Base-by-base conservation (phyloP, 2,797 vertebrate genomes). In the Eulemur rubriventer region DNA sequence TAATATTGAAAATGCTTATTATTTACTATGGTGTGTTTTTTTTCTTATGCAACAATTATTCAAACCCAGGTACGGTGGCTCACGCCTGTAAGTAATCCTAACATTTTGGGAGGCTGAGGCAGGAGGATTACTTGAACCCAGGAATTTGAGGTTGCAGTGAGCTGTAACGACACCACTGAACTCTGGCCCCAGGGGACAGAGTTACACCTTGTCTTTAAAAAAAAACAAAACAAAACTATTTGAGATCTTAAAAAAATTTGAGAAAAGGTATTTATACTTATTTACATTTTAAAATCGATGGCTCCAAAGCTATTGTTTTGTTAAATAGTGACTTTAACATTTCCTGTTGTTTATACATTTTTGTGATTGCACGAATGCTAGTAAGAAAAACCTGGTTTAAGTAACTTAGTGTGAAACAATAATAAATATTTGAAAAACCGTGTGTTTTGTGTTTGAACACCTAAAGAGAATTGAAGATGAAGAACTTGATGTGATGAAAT, bases 351-450 rank as follows among this genome's bases (percentile, higher is more conserved):
- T 67, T 89, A 63, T 18, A 79, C 43, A 73, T 92, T 79, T 16
- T 20, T 95, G 14, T 92, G 26, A 59, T 94, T 85, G 59, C 55
- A 78, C 69, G 76, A 90, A 52, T 90, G 55, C 30, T 92, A 76
- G 41, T 91, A 84, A 84, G 76, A 82, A 87, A 91, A 76, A 13
- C 16, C 22, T 81, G 7, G 85, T 91, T 35, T 67, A 76, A 79
- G 63, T 90, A 89, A 83, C 18, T 80, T 46, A 92, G 9, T 72
- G 35, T 79, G 59, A 95, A 96, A 55, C 43, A 84, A 33, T 93
- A 79, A 76, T 85, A 95, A 92, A 82, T 96, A 79, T 63, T 79
- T 89, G 83, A 38, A 82, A 96, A 95, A 46, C 38, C 9, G 4
- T 84, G 55, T 93, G 30, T 91, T 48, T 30, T 92, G 28, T 94